These are phyloP conservation scores for Actinemys pallida DNA, from an alignment of 2,113 vertebrate genomes.

Conservation along the genomic window DNA sequence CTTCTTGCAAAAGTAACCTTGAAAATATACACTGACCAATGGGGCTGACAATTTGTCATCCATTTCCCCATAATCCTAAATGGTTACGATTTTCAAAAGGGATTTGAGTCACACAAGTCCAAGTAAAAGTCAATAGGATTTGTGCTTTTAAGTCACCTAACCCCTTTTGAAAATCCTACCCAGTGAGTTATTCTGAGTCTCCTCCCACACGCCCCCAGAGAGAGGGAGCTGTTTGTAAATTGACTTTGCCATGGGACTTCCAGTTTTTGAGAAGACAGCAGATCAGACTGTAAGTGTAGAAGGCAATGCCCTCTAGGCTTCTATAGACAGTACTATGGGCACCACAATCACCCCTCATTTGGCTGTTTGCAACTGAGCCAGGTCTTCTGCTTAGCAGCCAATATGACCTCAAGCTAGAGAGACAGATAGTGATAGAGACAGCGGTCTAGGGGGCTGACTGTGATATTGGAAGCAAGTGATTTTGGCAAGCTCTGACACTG, in stretches of 20 bases:
- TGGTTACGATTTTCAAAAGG: neutral
- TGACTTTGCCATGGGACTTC: neutral
- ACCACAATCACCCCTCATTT: neutral
- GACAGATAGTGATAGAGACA: neutral
- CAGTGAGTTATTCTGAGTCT: neutral
- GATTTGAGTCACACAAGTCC: neutral
- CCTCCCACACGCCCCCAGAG: neutral
- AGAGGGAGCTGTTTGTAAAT: neutral
- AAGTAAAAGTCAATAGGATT: neutral
- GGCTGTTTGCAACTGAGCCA: neutral
- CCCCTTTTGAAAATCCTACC: neutral
- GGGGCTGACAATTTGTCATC: neutral
- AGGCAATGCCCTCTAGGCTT: neutral
- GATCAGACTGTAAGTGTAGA: accelerated
- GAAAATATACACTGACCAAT: constrained; percentile 42
- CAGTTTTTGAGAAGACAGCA: neutral
- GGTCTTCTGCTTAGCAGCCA: neutral
- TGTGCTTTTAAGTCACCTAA: neutral
- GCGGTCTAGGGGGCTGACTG: neutral
- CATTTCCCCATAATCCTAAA: neutral
- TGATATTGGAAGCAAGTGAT: neutral
- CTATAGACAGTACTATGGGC: neutral
- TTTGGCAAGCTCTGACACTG: neutral
- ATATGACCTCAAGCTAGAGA: neutral
- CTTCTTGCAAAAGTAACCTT: constrained; percentile 31